phyloP scores from a whole-genome alignment of 2,113 vertebrate species.

The Pomatostomus ruficeps region DNA sequence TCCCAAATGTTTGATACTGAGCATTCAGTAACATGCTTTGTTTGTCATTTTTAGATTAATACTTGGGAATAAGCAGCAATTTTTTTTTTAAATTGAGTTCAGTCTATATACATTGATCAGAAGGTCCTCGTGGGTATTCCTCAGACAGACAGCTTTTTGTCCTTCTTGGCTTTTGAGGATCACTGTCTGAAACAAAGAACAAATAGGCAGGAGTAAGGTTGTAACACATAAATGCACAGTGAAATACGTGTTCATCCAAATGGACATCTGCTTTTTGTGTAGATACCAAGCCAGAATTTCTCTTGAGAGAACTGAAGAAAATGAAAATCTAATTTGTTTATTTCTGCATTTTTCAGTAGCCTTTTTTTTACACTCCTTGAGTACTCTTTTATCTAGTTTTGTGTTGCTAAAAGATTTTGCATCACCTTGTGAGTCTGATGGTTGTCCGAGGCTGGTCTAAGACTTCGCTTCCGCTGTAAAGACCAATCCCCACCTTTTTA shows the following conservation, averaged over 20 bases:
- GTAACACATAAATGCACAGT: neutral
- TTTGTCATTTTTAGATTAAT: neutral
- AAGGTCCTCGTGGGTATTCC: neutral
- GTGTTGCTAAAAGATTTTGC: neutral
- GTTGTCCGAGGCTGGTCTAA: neutral
- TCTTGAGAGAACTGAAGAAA: neutral
- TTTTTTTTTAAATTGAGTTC: neutral
- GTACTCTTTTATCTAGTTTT: neutral
- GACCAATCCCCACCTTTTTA: neutral
- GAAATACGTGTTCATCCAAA: neutral
- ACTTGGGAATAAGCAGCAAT: neutral
- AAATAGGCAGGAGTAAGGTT: neutral
- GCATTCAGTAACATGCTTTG: neutral
- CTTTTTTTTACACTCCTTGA: neutral
- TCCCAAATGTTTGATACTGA: neutral
- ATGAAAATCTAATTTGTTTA: neutral
- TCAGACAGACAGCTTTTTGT: neutral
- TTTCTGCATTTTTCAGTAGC: neutral
- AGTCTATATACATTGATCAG: neutral
- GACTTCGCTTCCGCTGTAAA: neutral
- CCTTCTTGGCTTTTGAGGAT: neutral
- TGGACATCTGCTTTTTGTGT: neutral
- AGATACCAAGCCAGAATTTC: neutral
- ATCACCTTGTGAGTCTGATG: neutral
- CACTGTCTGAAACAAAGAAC: neutral